These are phyloP conservation scores for Uloborus diversus DNA, from an alignment of 1,140 invertebrate species.

Conservation along the genomic window DNA sequence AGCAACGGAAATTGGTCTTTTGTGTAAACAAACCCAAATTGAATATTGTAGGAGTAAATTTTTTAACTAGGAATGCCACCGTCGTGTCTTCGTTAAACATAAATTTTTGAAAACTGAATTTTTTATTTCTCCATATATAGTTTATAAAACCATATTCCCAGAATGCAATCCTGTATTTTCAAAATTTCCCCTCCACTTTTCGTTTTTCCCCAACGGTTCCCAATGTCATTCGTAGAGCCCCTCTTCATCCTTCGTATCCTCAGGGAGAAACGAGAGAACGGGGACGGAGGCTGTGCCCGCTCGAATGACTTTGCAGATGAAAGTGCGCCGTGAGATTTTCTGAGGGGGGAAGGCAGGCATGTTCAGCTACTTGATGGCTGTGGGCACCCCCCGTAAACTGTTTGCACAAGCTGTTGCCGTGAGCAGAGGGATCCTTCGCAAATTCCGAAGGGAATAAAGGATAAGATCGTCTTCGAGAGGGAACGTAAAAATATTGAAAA, in stretches of 20 bases:
- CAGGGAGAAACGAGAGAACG: background rate
- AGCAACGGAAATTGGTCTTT: too few relatives aligned
- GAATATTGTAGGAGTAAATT: too few relatives aligned
- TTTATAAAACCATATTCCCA: too few relatives aligned
- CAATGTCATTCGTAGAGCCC: background rate
- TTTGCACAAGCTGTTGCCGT: conserved; percentile 1
- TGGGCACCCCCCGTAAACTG: background rate
- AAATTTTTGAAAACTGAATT: too few relatives aligned
- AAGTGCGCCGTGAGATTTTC: background rate
- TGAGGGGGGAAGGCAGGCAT: background rate
- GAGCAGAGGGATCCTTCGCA: background rate
- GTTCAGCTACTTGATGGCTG: background rate
- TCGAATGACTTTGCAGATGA: background rate
- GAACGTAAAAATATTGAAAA: too few relatives aligned
- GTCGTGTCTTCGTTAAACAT: too few relatives aligned
- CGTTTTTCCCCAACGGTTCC: background rate
- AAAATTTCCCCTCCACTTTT: background rate
- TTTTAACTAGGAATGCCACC: too few relatives aligned
- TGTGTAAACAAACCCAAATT: too few relatives aligned
- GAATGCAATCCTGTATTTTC: background rate
- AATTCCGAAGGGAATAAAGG: too few relatives aligned
- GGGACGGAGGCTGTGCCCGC: background rate
- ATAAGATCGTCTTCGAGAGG: too few relatives aligned
- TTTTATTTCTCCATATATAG: too few relatives aligned
- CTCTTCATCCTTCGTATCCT: background rate